phyloP scores from a whole-genome alignment of 2,888 invertebrate species.

The Nycteola revayana region DNA sequence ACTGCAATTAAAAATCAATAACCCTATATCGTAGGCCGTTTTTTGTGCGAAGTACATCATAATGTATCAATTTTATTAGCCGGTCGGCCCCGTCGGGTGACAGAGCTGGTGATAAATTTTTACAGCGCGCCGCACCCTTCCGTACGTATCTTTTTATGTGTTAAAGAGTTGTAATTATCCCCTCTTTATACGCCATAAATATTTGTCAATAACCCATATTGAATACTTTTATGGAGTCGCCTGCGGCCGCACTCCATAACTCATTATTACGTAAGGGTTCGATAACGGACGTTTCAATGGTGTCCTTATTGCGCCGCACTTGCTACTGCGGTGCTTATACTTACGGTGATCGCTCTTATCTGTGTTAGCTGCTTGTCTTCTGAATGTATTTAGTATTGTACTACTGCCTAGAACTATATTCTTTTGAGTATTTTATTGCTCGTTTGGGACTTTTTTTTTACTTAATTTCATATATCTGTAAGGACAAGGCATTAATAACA shows the following conservation, averaged over 20 bases:
- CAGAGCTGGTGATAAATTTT: constrained; percentile 72
- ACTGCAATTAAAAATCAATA: constrained; percentile 16
- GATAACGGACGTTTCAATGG: constrained; percentile 54
- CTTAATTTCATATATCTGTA: no score
- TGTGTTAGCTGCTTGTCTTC: no score
- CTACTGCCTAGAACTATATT: no score
- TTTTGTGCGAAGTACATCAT: constrained; percentile 31
- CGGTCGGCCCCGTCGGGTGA: constrained; percentile 53
- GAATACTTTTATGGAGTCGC: constrained; percentile 76
- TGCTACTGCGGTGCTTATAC: constrained; percentile 22
- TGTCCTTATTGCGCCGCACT: constrained; percentile 49
- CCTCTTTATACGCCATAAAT: constrained; percentile 80
- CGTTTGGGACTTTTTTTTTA: no score
- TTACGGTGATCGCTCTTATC: constrained; percentile 5
- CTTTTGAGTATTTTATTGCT: no score
- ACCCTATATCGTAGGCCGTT: constrained; percentile 25
- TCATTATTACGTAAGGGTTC: constrained; percentile 71
- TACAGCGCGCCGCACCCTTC: constrained; percentile 71
- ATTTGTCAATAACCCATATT: constrained; percentile 80
- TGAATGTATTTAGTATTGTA: no score
- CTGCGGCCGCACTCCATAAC: constrained; percentile 71
- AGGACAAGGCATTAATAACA: no score
- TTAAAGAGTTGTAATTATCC: constrained; percentile 81
- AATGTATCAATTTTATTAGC: constrained; percentile 51
- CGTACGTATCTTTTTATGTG: constrained; percentile 69